Conservation (phyloP, 2,797 vertebrate species). For the Macroramphosus scolopax region DNA sequence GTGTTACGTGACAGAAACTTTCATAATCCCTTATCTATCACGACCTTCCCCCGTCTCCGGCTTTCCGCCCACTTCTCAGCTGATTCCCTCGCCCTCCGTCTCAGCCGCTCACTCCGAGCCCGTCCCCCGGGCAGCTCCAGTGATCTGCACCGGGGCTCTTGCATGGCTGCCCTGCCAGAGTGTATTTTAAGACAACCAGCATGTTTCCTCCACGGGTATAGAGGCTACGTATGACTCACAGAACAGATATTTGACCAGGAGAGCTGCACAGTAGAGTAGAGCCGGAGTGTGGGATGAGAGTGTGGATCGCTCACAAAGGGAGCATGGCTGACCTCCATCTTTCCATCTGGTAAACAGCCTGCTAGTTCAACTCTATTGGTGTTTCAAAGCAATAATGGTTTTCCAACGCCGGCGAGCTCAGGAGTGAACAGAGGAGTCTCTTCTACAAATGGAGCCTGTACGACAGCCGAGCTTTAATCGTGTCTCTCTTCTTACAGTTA, state of each 20-base stretch:
- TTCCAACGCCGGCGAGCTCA: constrained; percentile 43
- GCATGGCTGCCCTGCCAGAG: constrained; percentile 65
- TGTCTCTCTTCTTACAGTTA: constrained; percentile 32
- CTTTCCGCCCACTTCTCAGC: constrained; percentile 60
- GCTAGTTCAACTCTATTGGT: constrained; percentile 61
- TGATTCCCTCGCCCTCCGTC: constrained; percentile 53
- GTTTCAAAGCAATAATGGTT: constrained; percentile 59
- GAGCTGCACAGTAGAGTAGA: constrained; percentile 66
- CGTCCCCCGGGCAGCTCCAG: constrained; percentile 60
- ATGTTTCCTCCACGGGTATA: constrained; percentile 69
- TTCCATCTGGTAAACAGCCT: constrained; percentile 75
- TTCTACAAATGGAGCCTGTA: constrained; percentile 17
- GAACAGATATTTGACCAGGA: constrained; percentile 78
- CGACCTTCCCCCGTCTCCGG: constrained; percentile 58
- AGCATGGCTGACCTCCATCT: constrained; percentile 68
- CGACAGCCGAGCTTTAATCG: constrained; percentile 29
- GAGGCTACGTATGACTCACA: constrained; percentile 74
- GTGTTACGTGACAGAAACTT: constrained; percentile 65
- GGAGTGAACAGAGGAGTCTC: too few relatives aligned
- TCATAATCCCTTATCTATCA: constrained; percentile 64
- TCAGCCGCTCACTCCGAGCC: constrained; percentile 42
- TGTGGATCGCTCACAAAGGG: constrained; percentile 72
- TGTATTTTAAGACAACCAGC: constrained; percentile 77
- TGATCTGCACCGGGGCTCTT: constrained; percentile 52
- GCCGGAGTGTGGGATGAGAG: constrained; percentile 69